Conservation (phyloP, 2,113 vertebrate genomes). For the Hemichromis elongatus region DNA sequence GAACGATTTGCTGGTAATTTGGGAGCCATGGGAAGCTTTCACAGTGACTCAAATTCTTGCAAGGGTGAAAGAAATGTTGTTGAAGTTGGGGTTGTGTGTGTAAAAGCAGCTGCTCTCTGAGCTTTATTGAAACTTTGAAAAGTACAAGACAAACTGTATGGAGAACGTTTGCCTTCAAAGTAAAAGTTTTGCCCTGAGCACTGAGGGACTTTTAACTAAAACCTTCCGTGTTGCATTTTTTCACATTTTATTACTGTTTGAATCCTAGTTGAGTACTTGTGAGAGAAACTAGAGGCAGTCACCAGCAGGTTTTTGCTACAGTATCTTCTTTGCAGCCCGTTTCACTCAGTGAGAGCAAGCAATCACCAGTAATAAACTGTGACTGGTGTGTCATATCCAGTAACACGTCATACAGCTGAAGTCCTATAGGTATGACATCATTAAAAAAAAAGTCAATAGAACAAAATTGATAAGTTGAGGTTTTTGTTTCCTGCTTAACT, state of each 20-base stretch:
- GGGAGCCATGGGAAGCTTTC: not conserved
- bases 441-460: accelerated
- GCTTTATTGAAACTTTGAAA: not conserved
- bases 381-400: not conserved
- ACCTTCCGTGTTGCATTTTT: not conserved
- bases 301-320: not conserved
- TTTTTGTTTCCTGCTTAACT: not conserved
- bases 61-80: not conserved
- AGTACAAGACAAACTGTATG: not conserved
- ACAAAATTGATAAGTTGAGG: not conserved
- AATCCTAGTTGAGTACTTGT: accelerated
- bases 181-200: accelerated
- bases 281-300: not conserved
- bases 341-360: not conserved
- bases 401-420: not conserved
- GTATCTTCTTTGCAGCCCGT: not conserved
- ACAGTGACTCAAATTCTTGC: not conserved
- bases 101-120: not conserved
- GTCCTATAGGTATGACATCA: not conserved
- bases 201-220: not conserved
- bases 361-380: not conserved
- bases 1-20: accelerated
- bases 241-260: accelerated
- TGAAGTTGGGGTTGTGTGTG: not conserved
- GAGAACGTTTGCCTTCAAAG: not conserved